Percentiles rank a stretch among this genome's conserved stretches.
Evolutionary conservation across 1,140 invertebrate genomes (phyloP).

Genomic region (Gonatopus flavifemur): DNA sequence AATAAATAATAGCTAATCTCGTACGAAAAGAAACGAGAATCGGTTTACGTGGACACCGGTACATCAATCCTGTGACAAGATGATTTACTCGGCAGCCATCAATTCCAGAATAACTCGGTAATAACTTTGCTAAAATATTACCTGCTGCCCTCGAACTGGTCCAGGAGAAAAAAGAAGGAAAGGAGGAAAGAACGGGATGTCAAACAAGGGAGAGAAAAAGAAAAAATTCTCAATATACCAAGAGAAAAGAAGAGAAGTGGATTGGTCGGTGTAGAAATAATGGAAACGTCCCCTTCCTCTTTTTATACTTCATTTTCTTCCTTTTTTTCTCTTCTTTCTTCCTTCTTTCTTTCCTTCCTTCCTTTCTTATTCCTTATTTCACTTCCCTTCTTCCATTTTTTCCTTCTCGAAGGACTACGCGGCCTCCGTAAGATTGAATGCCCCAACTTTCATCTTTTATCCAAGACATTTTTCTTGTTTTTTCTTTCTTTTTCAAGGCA

Average conservation of each 20-base stretch:
- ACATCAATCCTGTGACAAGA: constrained; percentile 47
- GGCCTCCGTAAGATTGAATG: too few species aligned
- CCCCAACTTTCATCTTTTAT: too few species aligned
- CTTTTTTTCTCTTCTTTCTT: neutral
- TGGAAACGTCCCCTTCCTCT: neutral
- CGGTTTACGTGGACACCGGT: constrained; percentile 31
- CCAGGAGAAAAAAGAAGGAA: neutral
- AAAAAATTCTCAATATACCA: constrained; percentile 9
- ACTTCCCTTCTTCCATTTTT: too few species aligned
- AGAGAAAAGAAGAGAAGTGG: neutral
- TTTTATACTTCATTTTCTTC: constrained; percentile 7
- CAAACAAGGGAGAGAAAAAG: neutral
- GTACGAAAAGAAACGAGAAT: constrained; percentile 26
- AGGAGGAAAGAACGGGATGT: neutral
- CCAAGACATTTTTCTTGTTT: too few species aligned
- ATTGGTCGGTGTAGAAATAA: neutral
- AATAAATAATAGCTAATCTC: neutral
- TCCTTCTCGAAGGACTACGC: too few species aligned
- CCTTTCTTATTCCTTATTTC: neutral
- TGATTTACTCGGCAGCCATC: constrained; percentile 48
- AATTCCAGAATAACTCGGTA: constrained; percentile 50
- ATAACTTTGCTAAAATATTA: constrained; percentile 46
- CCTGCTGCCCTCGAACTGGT: constrained; percentile 19
- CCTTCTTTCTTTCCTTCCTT: neutral
- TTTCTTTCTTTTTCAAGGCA: too few species aligned